phyloP scores from a whole-genome alignment of 2,797 vertebrate genomes.

The Tangara arthus region DNA sequence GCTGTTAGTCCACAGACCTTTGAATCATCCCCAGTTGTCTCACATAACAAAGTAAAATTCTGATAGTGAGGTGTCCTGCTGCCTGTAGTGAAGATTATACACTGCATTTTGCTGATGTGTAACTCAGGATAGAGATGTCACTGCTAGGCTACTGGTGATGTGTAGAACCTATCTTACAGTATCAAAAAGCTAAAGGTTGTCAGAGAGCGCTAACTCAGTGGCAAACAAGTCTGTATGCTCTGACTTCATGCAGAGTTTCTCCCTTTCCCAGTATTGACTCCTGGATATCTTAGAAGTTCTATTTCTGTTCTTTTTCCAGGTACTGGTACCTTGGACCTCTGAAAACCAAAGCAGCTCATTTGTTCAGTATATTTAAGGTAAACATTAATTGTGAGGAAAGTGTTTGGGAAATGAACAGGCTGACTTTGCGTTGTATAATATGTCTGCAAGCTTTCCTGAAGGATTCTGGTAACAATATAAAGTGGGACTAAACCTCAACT shows the following conservation, averaged over 20 bases:
- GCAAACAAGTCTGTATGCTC: background rate
- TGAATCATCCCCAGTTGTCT: background rate
- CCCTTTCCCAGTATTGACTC: background rate
- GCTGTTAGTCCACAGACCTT: background rate
- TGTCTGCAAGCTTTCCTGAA: background rate
- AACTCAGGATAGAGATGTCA: background rate
- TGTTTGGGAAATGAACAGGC: background rate
- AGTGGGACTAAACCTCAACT: background rate
- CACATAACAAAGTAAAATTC: background rate
- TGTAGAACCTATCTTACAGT: background rate
- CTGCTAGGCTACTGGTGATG: background rate
- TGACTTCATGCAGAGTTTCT: background rate
- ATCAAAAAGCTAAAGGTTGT: background rate
- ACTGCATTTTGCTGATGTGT: background rate
- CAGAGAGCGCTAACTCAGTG: background rate
- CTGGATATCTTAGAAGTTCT: background rate
- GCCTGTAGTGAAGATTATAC: background rate
- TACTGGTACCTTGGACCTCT: conserved; percentile 97
- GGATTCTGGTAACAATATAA: background rate
- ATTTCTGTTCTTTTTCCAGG: conserved; percentile 66
- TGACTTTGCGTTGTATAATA: background rate
- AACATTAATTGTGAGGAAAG: background rate
- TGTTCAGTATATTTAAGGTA: conserved; percentile 89
- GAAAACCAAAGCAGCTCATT: conserved; percentile 91
- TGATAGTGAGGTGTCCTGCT: background rate